These are phyloP conservation scores for Austrofundulus limnaeus DNA, from an alignment of 2,113 vertebrate genomes.

Conservation along the genomic window DNA sequence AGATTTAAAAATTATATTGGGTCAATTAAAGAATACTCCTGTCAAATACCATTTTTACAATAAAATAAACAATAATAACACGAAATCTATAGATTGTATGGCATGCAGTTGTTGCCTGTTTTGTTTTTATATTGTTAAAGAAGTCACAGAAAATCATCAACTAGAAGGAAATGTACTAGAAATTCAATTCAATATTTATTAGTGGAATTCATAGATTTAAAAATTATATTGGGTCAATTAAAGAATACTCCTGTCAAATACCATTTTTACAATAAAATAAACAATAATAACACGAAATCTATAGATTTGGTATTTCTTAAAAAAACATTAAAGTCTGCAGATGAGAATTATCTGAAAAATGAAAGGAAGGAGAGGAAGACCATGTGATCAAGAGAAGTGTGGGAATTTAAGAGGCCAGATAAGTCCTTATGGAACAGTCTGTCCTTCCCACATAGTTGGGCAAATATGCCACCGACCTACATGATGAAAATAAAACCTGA, in stretches of 20 bases:
- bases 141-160: no score
- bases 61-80: not conserved
- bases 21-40: no score
- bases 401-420: slow-evolving; percentile 66
- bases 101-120: no score
- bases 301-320: not conserved
- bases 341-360: not conserved
- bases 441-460: slow-evolving; percentile 72
- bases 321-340: no score
- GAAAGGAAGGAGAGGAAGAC: not conserved
- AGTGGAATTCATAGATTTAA: no score
- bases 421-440: slow-evolving; percentile 68
- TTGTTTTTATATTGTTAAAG: no score
- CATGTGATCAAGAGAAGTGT: slow-evolving; percentile 26
- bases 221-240: no score
- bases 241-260: no score
- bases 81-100: not conserved
- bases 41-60: no score
- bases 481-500: slow-evolving; percentile 79
- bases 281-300: not conserved
- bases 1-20: no score
- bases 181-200: no score
- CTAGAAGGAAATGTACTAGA: no score
- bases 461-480: slow-evolving; percentile 76
- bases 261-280: not conserved